Evolutionary conservation across 2,888 invertebrate species (phyloP), one percentile per base, ranked within the genome.

Genomic region (Creontiades dilutus): DNA sequence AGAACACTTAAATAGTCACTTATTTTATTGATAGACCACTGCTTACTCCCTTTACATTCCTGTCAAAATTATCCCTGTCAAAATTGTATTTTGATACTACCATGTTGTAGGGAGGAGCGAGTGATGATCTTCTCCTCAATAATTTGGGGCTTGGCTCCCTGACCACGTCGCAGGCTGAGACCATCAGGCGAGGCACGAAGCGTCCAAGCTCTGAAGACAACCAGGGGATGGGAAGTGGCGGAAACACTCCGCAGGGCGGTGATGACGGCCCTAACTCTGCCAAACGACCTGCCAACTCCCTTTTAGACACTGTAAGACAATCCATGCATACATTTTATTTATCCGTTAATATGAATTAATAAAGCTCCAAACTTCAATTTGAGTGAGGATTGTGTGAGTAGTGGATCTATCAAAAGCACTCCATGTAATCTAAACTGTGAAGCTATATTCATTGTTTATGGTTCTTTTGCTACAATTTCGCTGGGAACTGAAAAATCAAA

Each of bases 111-210:
- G 68, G 85, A 48, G 85, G 57, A 28, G 90, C 86, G 16, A 84
- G 89, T 55, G 91, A 91, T 27, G 91, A 91, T 84, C 87, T 90
- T 57, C 88, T 91, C 12, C 90, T 92, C 13, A 92, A 91, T 68
- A 90, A 90, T 76, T 86, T 92, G 19, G 91, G 91, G 14, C 90
- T 92, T 46, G 81, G 89, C 19, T 81, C 89, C 55, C 76, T 89
- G 80, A 91, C 90, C 11, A 84, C 90, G 16, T 90, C 91, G 47
- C 89, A 91, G 82, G 93, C 93, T 27, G 94, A 93, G 87, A 93
- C 93, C n/a, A 93, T 93, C 23, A 92, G 94, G 55, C 93, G 93
- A 89, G 96, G 96, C 92, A 94, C 96, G 92, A 90, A 90, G 46
- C 61, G 91, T 23, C 90, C 91, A n/a, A 89, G 90, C 48, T 91